Evolutionary conservation across 2,113 vertebrate genomes (phyloP).

Genomic region (Nicator chloris): DNA sequence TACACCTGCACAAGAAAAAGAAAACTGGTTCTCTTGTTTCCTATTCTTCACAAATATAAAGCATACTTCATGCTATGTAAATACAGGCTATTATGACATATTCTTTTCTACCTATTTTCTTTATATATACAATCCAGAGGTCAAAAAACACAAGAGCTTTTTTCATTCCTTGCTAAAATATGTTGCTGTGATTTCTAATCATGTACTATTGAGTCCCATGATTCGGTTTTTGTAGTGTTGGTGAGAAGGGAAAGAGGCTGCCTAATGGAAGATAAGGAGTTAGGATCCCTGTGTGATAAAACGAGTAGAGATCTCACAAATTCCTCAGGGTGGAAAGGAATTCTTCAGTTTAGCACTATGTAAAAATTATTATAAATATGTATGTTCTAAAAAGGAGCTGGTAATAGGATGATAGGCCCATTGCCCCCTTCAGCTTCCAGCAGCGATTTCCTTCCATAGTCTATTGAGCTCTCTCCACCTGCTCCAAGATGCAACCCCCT

Average conservation of each 20-base stretch:
- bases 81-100: not conserved
- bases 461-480: not conserved
- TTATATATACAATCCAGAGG: not conserved
- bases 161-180: not conserved
- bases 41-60: not conserved
- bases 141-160: not conserved
- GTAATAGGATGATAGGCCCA: not conserved
- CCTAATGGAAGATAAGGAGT: not conserved
- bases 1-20: not conserved
- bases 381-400: not conserved
- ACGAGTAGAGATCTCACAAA: not conserved
- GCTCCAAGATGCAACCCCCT: not conserved
- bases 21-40: not conserved
- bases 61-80: not conserved
- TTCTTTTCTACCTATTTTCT: not conserved
- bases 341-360: not conserved
- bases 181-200: not conserved
- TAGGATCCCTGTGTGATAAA: not conserved
- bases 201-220: not conserved
- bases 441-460: not conserved
- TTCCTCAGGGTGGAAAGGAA: not conserved
- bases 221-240: not conserved
- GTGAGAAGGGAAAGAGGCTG: not conserved
- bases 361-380: not conserved
- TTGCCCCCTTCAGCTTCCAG: not conserved